Base-by-base conservation (phyloP, 1,140 invertebrate species). In the Plutomurus gul region DNA sequence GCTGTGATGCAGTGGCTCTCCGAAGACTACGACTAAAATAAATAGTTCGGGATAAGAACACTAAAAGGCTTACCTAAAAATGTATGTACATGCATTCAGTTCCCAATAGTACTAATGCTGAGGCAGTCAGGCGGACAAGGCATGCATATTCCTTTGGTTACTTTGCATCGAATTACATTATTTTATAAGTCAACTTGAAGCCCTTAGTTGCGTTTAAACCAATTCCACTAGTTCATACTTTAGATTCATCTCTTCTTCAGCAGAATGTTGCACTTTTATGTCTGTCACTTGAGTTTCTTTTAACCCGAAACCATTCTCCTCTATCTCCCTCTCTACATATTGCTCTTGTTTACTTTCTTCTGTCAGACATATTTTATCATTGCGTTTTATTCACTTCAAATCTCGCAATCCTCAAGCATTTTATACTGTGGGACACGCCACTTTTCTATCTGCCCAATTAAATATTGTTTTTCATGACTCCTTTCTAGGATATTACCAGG, bases 21-120 rank as follows among this genome's bases (percentile, higher is more conserved):
- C n/a, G n/a, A n/a, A n/a, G n/a, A n/a, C n/a, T n/a, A 65, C 25
- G 56, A 65, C 56, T 30, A 33, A 65, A 65, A 65, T 65, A 65
- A 65, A 65, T 65, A 65, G 56, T 65, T 25, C 36, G 56, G 56
- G 56, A 65, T 65, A 65, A 65, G 56, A 65, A 65, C 16, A 65
- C 56, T 65, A 65, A 65, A 65, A 65, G 56, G 56, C 56, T 65
- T 65, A 65, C 56, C 56, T 65, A 65, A 65, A 65, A 65, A 65
- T 65, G 36, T 65, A 65, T 65, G 25, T 65, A 65, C 13, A 30
- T 65, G 36, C 27, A 27, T 43, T 43, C 2, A 43, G 39, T 13
- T 43, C 39, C n/a, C 39, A n/a, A 43, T 43, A 43, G 39, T 43
- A 43, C 39, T 43, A 43, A 43, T 43, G 39, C 7, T 65, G 56